Evolutionary conservation across 2,113 vertebrate genomes (phyloP), one percentile per base, ranked within the genome.

Genomic region (Neolamprologus falcicula): DNA sequence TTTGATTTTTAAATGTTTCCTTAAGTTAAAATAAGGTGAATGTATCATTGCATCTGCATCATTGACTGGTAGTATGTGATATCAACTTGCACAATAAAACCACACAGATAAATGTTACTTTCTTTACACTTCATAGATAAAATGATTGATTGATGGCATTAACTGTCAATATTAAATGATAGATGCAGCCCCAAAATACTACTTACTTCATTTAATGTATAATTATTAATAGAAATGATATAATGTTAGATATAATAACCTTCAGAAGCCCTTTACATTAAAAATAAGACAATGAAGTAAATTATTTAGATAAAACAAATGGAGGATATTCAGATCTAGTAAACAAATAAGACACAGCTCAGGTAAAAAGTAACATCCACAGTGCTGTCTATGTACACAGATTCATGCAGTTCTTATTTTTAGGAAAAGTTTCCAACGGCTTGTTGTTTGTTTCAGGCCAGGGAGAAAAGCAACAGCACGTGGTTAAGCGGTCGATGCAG

Each of bases 391-490:
- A 6, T n/a, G 16, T 7, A 50, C 4, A 31, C 42, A 19, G 24
- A 47, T 76, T 47, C 9, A 4, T 47, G 42, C 14, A 28, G 40
- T 6, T 50, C 71, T 76, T 50, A 7, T 19, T 50, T 50, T 50
- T 7, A n/a, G 16, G 6, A n/a, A 63, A 28, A 1, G 28, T 68
- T 84, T 81, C 9, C 4, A 54, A 68, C 3, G 4, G 5, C 19
- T 37, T 19, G 8, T n/a, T 83, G 7, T 24, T 45, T 84, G 66
- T 84, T 84, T 35, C 89, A 94, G 94, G 82, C 2, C 85, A 68
- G 37, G 89, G n/a, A 40, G 88, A 57, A 83, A 63, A 86, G 92
- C 94, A 54, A 89, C 89, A 35, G 16, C 94, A 28, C 28, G 80
- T 92, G 94, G 89, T 35, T 66, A 95, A 86, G 35, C 35, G 90